A percentile compares a stretch with the other conserved stretches of the same genome.
Evolutionary conservation across 2,113 vertebrate species (phyloP).

Genomic region (Egretta garzetta): DNA sequence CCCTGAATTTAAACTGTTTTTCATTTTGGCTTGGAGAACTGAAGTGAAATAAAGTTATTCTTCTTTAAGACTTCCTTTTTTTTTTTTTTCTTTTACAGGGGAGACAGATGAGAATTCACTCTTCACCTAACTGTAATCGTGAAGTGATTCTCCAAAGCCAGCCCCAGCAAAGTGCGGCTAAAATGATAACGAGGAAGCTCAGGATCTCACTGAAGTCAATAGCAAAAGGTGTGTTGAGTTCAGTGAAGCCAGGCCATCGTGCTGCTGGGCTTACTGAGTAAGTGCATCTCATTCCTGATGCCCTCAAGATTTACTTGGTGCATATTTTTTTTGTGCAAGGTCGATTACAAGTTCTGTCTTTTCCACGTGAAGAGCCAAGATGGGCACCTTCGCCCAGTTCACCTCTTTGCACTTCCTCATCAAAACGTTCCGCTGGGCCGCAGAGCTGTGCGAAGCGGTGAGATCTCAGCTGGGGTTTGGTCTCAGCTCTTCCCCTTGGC

Average conservation of each 20-base stretch:
- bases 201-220: background rate
- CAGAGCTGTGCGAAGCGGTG: background rate
- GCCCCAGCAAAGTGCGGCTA: background rate
- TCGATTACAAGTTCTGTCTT: background rate
- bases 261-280: background rate
- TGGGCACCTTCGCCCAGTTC: background rate
- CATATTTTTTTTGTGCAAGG: background rate
- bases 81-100: background rate
- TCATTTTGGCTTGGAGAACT: background rate
- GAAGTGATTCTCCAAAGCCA: background rate
- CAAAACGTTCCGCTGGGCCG: accelerated
- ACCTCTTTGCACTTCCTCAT: background rate
- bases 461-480: background rate
- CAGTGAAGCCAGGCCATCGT: background rate
- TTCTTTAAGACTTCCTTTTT: background rate
- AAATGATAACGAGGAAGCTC: background rate
- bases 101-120: background rate
- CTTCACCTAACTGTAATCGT: background rate
- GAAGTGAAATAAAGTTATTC: background rate
- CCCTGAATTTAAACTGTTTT: background rate
- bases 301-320: background rate
- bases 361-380: background rate
- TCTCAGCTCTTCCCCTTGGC: background rate
- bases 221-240: background rate
- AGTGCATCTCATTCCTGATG: background rate